Base-by-base conservation (phyloP, 2,113 vertebrate species). In the Tachysurus fulvidraco region DNA sequence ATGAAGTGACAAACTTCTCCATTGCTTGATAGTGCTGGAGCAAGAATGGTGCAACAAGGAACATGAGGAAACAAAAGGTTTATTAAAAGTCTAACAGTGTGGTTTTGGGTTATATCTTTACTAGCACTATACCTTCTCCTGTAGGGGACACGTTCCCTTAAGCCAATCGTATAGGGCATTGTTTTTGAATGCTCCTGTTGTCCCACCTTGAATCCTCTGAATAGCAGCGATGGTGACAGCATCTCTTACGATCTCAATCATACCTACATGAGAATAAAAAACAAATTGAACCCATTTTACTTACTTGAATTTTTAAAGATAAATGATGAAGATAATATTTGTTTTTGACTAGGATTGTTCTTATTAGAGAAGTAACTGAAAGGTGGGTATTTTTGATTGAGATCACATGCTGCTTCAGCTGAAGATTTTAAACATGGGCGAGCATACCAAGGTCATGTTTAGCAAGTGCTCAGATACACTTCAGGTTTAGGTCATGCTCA, bases 181-280 rank as follows among this genome's bases (percentile, higher is more conserved):
- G 0, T 95, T 95, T 88, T 88, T 93, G 78, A 96, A 96, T 30
- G 95, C 93, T 36, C 85, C 93, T 0, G 55, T 91, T 0, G 92
- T 92, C 21, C 95, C 95, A 55, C 94, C 94, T 3, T 91, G 90
- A 88, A 17, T 93, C 86, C 88, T 92, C 91, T 96, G 95, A 19
- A 96, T 83, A 0, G 94, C 67, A 46, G 95, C 95, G 0, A 96
- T 96, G 59, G 95, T 96, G 13, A 79, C 90, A 0, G 95, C 94
- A 60, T 95, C 90, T 81, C 94, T 91, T 65, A 96, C 95, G 6
- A 95, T 93, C 89, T 96, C 95, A 81, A 96, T 95, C 93, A 96
- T 94, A 28, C 95, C 95, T 96, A 88, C 73, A 81, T 62, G 5
- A 85, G 36, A 81, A 41, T 36, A 36, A 83, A 23, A 79, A 59